Evolutionary conservation across 2,797 vertebrate species (phyloP).

Genomic region (Salarias fasciatus): DNA sequence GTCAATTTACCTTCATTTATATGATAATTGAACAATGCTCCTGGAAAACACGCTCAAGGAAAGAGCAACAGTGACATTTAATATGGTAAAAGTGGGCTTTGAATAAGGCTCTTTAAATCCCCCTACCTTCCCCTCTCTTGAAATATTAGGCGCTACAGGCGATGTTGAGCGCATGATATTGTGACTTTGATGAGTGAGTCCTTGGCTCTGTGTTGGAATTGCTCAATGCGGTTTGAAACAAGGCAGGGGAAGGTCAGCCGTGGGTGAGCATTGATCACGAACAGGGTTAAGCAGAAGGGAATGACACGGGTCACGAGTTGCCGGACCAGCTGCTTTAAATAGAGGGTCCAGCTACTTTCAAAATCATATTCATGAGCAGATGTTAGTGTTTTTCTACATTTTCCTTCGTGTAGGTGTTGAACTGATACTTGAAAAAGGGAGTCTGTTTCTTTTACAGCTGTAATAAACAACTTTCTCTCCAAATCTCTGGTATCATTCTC

Average conservation of each 20-base stretch:
- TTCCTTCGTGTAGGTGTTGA: slow-evolving; percentile 12
- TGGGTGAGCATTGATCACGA: no score
- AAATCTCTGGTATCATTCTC: slow-evolving; percentile 44
- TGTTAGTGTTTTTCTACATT: slow-evolving; percentile 3
- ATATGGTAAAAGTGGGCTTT: slow-evolving; percentile 22
- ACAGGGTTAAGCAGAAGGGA: not conserved
- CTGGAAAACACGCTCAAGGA: not conserved
- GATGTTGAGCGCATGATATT: slow-evolving; percentile 27
- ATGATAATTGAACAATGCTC: slow-evolving; percentile 22
- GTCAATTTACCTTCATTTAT: slow-evolving; percentile 22
- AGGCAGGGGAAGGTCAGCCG: no score
- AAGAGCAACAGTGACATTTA: slow-evolving; percentile 16
- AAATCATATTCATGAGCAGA: slow-evolving; percentile 21
- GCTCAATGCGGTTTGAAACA: slow-evolving; percentile 25
- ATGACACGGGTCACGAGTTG: slow-evolving; percentile 6
- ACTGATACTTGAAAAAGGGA: slow-evolving; percentile 39
- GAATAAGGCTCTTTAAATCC: not conserved
- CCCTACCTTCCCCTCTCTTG: not conserved
- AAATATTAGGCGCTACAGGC: slow-evolving; percentile 4
- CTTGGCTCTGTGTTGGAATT: slow-evolving; percentile 32
- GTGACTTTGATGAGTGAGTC: slow-evolving; percentile 29
- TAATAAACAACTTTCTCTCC: slow-evolving; percentile 30
- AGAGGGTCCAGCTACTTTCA: not conserved
- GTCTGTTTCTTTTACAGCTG: slow-evolving; percentile 41
- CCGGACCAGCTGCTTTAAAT: slow-evolving; percentile 22